Conservation (phyloP, 1,140 invertebrate genomes). For the Cheumatopsyche charites region DNA sequence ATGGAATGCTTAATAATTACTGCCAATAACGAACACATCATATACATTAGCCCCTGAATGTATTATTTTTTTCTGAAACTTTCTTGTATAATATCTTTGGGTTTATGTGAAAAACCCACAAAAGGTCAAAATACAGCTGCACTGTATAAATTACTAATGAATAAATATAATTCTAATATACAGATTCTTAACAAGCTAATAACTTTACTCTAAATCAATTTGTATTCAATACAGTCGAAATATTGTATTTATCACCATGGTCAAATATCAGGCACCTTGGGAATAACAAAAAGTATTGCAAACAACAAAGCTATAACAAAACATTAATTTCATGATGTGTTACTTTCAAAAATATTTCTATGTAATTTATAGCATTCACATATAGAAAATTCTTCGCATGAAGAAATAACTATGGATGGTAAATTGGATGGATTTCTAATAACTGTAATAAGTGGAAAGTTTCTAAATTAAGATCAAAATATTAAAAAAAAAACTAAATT, state of each 20-base stretch:
- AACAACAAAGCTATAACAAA: constrained; percentile 21
- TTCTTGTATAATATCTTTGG: constrained; percentile 27
- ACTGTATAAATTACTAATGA: constrained; percentile 32
- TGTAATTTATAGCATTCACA: neutral
- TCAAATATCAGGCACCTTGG: constrained; percentile 48
- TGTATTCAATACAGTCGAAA: constrained; percentile 46
- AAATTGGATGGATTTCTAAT: constrained; percentile 6
- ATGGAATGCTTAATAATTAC: constrained; percentile 56
- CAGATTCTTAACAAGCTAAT: constrained; percentile 25
- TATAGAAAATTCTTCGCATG: neutral
- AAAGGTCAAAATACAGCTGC: constrained; percentile 40
- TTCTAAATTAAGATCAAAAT: too few relatives aligned
- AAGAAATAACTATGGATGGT: neutral
- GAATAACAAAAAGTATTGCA: constrained; percentile 34
- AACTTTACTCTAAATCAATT: constrained; percentile 40
- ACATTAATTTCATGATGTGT: neutral
- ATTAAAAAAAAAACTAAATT: too few relatives aligned
- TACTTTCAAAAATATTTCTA: neutral
- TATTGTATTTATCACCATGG: constrained; percentile 47
- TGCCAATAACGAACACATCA: constrained; percentile 45
- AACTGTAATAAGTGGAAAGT: too few relatives aligned
- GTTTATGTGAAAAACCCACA: constrained; percentile 19
- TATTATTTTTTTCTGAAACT: neutral
- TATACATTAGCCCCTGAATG: constrained; percentile 37
- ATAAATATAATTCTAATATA: constrained; percentile 39